Evolutionary conservation across 2,888 invertebrate genomes (phyloP), one percentile per base, ranked within the genome.

Genomic region (Aporophyla lueneburgensis): DNA sequence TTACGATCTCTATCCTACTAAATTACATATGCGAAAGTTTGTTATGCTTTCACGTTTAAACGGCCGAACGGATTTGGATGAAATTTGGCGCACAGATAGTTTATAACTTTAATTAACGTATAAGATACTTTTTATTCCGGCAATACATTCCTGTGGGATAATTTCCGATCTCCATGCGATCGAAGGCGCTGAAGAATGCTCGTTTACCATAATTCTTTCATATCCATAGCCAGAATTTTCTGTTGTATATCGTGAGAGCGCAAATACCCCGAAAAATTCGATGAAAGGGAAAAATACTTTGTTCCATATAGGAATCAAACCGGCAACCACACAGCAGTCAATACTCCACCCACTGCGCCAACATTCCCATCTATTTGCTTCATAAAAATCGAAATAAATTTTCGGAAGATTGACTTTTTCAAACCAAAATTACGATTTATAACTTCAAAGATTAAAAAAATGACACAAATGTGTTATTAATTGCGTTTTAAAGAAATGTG

Each of bases 391-490:
- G 0, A 49, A 71, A 83, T 46, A 16, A 58, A 49, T 27, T 68
- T 69, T 76, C 16, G 19, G 12, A 27, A 77, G 63, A 81, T 81
- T 58, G 62, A n/a, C 40, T 77, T 82, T 83, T 74, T 80, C 40
- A 33, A 59, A 54, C 40, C 56, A 80, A 75, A 71, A 3, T 21
- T 72, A 77, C 68, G 61, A 83, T 81, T 83, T 76, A 85, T 65
- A 82, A 74, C 75, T 80, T 75, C 24, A 66, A 67, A 72, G 66
- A 72, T 80, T 63, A 58, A 68, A 81, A 86, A 87, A 82, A 81
- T 87, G 75, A 87, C 86, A 85, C 65, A 78, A 66, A 79, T 76
- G 84, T 76, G 78, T 80, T 85, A 85, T 82, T 86, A 86, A 87
- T 87, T 79, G 77, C 66, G n/a, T 65, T 74, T 5, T 16, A 59